Conservation (phyloP, 2,888 invertebrate species). For the Gisinianus flammeolus region DNA sequence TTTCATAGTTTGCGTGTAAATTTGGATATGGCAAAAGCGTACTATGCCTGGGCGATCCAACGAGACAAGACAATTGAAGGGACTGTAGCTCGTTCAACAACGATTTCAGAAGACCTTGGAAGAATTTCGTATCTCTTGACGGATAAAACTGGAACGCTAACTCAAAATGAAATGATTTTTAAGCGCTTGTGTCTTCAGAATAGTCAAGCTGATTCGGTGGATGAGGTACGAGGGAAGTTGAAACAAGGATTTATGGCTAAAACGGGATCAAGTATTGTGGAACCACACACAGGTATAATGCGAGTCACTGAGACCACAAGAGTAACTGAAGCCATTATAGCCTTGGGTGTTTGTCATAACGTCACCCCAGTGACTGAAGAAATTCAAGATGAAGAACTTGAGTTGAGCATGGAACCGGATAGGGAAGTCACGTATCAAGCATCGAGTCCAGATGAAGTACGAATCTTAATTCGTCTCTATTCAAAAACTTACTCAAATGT, state of each 20-base stretch:
- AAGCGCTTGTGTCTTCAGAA: constrained; percentile 68
- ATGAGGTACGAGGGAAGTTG: constrained; percentile 52
- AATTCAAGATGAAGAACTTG: constrained; percentile 48
- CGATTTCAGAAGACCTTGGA: constrained; percentile 97
- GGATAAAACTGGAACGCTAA: constrained; percentile 98
- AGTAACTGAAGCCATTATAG: constrained; percentile 83
- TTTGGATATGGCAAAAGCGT: constrained; percentile 97
- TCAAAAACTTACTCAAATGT: neutral
- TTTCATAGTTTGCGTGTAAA: constrained; percentile 87
- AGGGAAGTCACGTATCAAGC: constrained; percentile 69
- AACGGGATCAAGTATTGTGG: neutral
- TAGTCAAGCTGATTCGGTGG: constrained; percentile 49
- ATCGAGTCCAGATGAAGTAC: constrained; percentile 76
- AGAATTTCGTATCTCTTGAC: constrained; percentile 94
- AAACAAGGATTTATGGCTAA: constrained; percentile 43
- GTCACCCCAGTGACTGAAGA: constrained; percentile 95
- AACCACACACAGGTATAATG: constrained; percentile 2
- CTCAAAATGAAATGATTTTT: constrained; percentile 98
- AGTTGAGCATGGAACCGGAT: constrained; percentile 57
- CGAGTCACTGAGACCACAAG: constrained; percentile 49
- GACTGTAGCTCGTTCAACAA: constrained; percentile 95
- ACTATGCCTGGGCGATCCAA: constrained; percentile 96
- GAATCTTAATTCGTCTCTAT: neutral
- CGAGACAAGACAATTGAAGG: constrained; percentile 90
- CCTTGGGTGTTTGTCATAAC: constrained; percentile 96